Percentiles rank a stretch among this genome's conserved stretches.
Evolutionary conservation across 2,113 vertebrate genomes (phyloP).

Genomic region (Herpailurus yagouaroundi): DNA sequence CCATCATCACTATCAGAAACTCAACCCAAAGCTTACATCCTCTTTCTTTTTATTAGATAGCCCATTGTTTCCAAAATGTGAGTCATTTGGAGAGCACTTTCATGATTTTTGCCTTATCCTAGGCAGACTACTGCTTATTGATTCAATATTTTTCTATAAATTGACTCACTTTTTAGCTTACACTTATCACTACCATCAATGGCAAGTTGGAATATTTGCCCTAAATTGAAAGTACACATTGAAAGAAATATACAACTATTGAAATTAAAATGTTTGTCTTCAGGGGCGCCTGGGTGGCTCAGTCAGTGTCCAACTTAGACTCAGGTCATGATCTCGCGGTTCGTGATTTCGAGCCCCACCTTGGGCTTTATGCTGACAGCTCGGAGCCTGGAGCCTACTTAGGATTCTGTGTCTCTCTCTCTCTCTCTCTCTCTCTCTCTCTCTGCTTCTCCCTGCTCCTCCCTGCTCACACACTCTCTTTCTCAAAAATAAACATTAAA

Average conservation of each 20-base stretch:
- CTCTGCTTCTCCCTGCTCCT: too few species aligned
- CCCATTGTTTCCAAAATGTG: not conserved
- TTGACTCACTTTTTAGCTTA: constrained; percentile 2
- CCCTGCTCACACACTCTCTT: too few species aligned
- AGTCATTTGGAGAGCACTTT: not conserved
- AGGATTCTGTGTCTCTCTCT: too few species aligned
- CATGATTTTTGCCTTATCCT: not conserved
- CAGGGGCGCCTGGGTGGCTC: too few species aligned
- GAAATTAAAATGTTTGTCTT: constrained; percentile 5
- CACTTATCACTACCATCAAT: not conserved
- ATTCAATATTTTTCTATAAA: not conserved
- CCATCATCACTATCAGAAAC: not conserved
- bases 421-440: too few species aligned
- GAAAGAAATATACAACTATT: not conserved
- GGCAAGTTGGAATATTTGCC: not conserved
- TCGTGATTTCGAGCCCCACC: too few species aligned
- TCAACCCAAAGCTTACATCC: not conserved
- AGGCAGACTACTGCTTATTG: not conserved
- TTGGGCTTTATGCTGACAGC: too few species aligned
- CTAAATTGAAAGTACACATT: not conserved
- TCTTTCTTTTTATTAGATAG: not conserved
- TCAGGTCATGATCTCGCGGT: too few species aligned
- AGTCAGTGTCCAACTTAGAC: too few species aligned
- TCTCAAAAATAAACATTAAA: too few species aligned
- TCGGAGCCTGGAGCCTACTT: too few species aligned